Evolutionary conservation across 1,140 invertebrate genomes (phyloP).

Genomic region (Ceratosolen solmsi): DNA sequence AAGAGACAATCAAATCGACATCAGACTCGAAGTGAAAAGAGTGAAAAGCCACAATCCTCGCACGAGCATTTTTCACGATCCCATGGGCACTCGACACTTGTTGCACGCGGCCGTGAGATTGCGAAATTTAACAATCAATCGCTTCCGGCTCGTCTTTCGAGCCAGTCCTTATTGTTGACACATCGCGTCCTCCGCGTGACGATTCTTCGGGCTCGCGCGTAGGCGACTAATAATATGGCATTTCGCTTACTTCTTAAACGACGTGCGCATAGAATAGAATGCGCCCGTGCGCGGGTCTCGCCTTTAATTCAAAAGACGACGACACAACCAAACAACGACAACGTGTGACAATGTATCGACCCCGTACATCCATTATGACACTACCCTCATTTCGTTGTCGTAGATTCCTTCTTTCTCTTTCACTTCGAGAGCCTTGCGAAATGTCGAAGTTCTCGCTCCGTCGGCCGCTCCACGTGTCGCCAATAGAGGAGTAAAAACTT

Average conservation of each 20-base stretch:
- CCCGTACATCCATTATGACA: slow-evolving; percentile 49
- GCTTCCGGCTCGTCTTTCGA: neutral
- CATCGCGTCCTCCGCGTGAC: slow-evolving; percentile 11
- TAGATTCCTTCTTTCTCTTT: slow-evolving; percentile 42
- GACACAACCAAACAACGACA: slow-evolving; percentile 6
- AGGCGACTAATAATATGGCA: slow-evolving; percentile 49
- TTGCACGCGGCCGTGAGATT: neutral
- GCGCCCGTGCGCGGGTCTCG: slow-evolving; percentile 24
- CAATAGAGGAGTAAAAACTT: no score
- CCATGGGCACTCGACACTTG: no score
- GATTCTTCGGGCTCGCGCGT: slow-evolving; percentile 23
- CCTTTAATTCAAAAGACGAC: slow-evolving; percentile 47
- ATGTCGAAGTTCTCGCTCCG: neutral
- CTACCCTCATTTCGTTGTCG: slow-evolving; percentile 31
- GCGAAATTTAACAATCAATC: slow-evolving; percentile 2
- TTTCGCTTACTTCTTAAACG: neutral
- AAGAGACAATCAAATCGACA: no score
- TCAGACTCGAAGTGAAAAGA: no score
- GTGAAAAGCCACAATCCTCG: no score
- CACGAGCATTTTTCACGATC: no score
- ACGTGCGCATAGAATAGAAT: slow-evolving; percentile 46
- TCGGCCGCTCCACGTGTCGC: neutral
- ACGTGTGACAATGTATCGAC: slow-evolving; percentile 45
- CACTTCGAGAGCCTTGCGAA: slow-evolving; percentile 13
- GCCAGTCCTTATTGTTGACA: slow-evolving; percentile 6